phyloP scores from a whole-genome alignment of 2,888 invertebrate genomes.

The Heliothis peltigera region DNA sequence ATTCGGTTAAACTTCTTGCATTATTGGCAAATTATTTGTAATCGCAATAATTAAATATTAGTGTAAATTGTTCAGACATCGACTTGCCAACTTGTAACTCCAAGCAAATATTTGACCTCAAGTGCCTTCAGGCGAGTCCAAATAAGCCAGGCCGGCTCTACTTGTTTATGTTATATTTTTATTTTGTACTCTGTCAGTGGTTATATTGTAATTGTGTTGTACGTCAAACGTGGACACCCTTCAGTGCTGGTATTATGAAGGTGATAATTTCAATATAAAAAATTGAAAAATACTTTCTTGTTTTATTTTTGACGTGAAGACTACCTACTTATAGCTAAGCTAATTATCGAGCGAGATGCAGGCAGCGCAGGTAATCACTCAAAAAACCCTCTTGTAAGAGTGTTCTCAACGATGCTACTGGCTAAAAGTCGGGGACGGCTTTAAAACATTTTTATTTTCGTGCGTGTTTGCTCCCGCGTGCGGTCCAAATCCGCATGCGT shows the following conservation, averaged over 20 bases:
- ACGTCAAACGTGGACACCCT: constrained; percentile 89
- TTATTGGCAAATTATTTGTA: constrained; percentile 2
- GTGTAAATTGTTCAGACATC: constrained; percentile 41
- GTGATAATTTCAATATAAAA: constrained; percentile 89
- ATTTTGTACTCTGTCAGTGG: constrained; percentile 72
- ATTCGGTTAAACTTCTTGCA: constrained; percentile 4
- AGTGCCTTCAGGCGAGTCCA: constrained; percentile 88
- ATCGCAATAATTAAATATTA: constrained; percentile 9
- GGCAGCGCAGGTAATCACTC: no score
- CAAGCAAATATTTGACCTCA: constrained; percentile 82
- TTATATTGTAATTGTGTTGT: constrained; percentile 85
- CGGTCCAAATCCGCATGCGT: no score
- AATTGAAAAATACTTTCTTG: constrained; percentile 73
- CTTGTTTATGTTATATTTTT: constrained; percentile 63
- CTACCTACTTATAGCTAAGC: no score
- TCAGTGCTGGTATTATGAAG: constrained; percentile 85
- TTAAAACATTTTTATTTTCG: no score
- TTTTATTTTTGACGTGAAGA: constrained; percentile 62
- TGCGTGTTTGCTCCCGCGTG: no score
- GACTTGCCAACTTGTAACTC: constrained; percentile 80
- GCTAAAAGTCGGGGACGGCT: no score
- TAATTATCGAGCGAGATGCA: no score
- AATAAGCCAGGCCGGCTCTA: constrained; percentile 77
- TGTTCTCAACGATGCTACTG: no score
- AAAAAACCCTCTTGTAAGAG: no score